Evolutionary conservation across 2,113 vertebrate species (phyloP).

Genomic region (Ancistrus triradiatus): DNA sequence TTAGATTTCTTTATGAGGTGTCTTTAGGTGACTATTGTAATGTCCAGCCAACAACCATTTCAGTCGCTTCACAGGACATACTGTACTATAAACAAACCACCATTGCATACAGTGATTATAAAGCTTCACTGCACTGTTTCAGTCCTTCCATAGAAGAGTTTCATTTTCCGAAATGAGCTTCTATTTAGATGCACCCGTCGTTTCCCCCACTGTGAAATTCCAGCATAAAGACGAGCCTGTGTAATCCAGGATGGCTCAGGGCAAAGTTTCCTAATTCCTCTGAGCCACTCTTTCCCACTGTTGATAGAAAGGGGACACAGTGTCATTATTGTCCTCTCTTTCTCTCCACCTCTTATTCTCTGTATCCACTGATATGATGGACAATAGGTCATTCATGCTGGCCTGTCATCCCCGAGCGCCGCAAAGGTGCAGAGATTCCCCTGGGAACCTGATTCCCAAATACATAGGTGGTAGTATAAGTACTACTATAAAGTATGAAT

Average conservation of each 20-base stretch:
- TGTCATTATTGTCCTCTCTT: slow-evolving; percentile 44
- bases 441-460: slow-evolving; percentile 33
- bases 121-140: too few relatives aligned
- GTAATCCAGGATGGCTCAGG: slow-evolving; percentile 41
- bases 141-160: slow-evolving; percentile 7
- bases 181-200: slow-evolving; percentile 32
- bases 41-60: too few relatives aligned
- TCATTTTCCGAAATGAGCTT: slow-evolving; percentile 31
- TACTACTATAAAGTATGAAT: too few relatives aligned
- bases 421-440: slow-evolving; percentile 35
- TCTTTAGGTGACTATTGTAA: too few relatives aligned
- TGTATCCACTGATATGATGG: slow-evolving; percentile 22
- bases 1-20: too few relatives aligned
- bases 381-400: slow-evolving; percentile 51
- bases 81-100: too few relatives aligned
- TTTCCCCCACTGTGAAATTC: slow-evolving; percentile 32
- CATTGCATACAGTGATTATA: too few relatives aligned
- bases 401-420: slow-evolving; percentile 38
- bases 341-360: not conserved
- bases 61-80: too few relatives aligned
- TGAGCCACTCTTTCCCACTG: slow-evolving; percentile 41
- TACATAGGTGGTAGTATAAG: too few relatives aligned
- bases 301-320: slow-evolving; percentile 39
- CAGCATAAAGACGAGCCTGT: slow-evolving; percentile 40
- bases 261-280: slow-evolving; percentile 39